Evolutionary conservation across 2,113 vertebrate species (phyloP), one percentile per base, ranked within the genome.

Genomic region (Tragelaphus imberbis): DNA sequence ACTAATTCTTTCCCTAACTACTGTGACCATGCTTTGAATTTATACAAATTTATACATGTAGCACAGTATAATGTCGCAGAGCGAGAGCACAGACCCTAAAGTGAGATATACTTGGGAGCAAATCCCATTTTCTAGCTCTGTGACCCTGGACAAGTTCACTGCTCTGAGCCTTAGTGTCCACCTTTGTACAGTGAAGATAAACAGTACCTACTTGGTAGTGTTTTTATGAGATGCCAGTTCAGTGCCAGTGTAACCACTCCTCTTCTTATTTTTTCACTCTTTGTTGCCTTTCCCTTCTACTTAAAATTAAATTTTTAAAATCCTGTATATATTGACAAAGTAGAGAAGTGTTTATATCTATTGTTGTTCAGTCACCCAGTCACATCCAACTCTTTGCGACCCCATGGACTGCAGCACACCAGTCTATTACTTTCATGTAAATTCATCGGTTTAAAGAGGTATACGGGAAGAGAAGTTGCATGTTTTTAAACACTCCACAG

Each of bases 301-400:
- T 56, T 93, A 94, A 81, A 86, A 79, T 93, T 84, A 65, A 86
- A 51, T 82, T 87, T 95, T 82, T 65, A 80, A 44, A 87, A 92
- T 75, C n/a, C 8, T 65, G 2, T 86, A 2, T 79, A 47, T 28
- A 56, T 88, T 85, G 90, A n/a, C 25, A 94, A n/a, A 84, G 85
- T 40, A 90, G 51, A 94, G 25, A 94, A 68, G 7, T 96, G 51
- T 56, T 71, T 28, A 15, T 86, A 1, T 68, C 28, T 84, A 3
- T 94, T 95, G 53, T 58, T 81, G 30, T n/a, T 71, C 10, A 40
- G 68, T 71, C 36, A 19, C 19, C 1, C 68, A 12, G 19, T 75
- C 10, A 75, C 68, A 75, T 6, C n/a, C 68, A 75, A 75, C 19
- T 75, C 68, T 75, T 23, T 23, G 68, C 0, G 2, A 75, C 68